Base-by-base conservation (phyloP, 2,797 vertebrate species). In the Psittacula echo region DNA sequence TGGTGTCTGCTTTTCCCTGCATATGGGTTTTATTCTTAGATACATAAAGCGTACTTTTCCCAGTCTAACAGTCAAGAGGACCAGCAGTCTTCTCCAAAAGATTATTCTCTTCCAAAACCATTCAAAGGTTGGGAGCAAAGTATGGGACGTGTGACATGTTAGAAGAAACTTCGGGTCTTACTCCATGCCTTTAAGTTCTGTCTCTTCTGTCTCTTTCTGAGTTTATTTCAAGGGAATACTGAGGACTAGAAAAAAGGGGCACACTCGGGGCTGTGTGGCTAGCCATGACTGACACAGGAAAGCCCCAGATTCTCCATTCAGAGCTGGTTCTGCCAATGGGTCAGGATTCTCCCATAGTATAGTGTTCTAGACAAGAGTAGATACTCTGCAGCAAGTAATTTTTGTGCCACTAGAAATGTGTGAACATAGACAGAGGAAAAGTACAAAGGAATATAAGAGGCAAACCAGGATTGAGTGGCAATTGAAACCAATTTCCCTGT, bases 261-360 rank as follows among this genome's bases (percentile, higher is more conserved):
- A 15, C 7, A 11, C 11, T 11, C 0, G 0, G 5, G 13, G 16
- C 10, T 5, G 2, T n/a, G 39, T 71, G 44, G 5, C 1, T 30
- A 70, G 65, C 56, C 17, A 2, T 39, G 61, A 47, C 10, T 84
- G 26, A 39, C 37, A 18, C 14, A n/a, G 23, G 30, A 15, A 62
- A 11, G 10, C 42, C 44, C 44, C 41, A 74, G 2, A 53, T 58
- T 65, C n/a, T 65, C 51, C 60, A 20, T 24, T 32, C 30, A 61
- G 44, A 34, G n/a, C 11, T 44, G 5, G 11, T 34, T 71, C 26
- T 88, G 41, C 20, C 0, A 1, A 10, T 45, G 61, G 22, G 13
- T 41, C 45, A 66, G n/a, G 26, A 29, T 58, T 51, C 5, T 48
- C 42, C 23, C 4, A 0, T 11, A 29, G 11, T 17, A 22, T 34